A percentile compares a stretch with the other conserved stretches of the same genome.
These are phyloP conservation scores for Prunella fulvescens DNA, from an alignment of 2,113 vertebrate genomes.

Conservation along the genomic window DNA sequence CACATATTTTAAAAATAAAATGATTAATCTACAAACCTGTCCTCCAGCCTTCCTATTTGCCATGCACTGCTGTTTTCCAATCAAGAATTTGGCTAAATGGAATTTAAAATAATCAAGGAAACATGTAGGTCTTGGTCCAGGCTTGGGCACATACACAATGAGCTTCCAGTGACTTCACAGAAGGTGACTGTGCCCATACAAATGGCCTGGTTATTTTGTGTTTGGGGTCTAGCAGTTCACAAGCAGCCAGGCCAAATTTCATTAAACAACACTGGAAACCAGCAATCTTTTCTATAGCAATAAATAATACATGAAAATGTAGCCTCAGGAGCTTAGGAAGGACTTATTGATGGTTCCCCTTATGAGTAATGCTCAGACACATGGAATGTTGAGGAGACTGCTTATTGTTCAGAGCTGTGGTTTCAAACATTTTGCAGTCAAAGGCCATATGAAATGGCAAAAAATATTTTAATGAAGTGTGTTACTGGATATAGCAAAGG, in stretches of 20 bases:
- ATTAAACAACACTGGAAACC: constrained; percentile 2
- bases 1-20: not conserved
- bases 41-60: not conserved
- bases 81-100: not conserved
- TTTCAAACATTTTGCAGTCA: not conserved
- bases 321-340: constrained; percentile 21
- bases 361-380: not conserved
- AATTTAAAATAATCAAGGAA: not conserved
- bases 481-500: not conserved
- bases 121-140: not conserved
- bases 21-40: not conserved
- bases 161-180: not conserved
- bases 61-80: not conserved
- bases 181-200: not conserved
- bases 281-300: not conserved
- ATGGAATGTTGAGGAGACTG: not conserved
- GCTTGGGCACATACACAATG: not conserved
- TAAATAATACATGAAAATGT: constrained; percentile 40
- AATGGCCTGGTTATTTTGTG: not conserved
- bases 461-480: not conserved
- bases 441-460: not conserved
- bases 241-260: constrained; percentile 2
- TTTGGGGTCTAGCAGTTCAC: not conserved
- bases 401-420: not conserved
- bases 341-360: constrained; percentile 28